Conservation (phyloP, 1,140 invertebrate genomes). For the Orius insidiosus region DNA sequence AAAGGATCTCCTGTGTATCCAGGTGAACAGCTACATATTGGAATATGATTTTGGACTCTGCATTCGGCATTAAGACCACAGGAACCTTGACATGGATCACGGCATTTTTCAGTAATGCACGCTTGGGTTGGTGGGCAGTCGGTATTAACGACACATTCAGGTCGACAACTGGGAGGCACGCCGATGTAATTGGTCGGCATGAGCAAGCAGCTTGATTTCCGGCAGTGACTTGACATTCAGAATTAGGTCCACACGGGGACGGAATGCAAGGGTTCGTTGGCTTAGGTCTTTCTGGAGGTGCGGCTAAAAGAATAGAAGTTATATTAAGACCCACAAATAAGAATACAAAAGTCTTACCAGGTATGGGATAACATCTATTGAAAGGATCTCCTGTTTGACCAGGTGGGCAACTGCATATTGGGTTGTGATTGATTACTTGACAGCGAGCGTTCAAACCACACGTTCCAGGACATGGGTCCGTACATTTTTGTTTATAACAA, state of each 20-base stretch:
- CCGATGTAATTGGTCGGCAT: conserved; percentile 36
- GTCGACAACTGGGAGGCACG: conserved; percentile 34
- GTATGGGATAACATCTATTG: conserved; percentile 23
- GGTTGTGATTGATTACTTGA: conserved; percentile 30
- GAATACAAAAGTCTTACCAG: conserved; percentile 4
- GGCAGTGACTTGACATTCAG: conserved; percentile 26
- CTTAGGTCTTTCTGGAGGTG: conserved; percentile 6
- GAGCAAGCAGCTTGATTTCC: conserved; percentile 36
- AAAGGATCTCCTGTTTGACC: conserved; percentile 31
- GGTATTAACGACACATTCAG: conserved; percentile 36
- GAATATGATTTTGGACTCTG: conserved; percentile 55
- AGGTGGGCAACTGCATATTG: conserved; percentile 29
- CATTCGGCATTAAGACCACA: conserved; percentile 53
- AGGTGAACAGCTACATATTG: conserved; percentile 46
- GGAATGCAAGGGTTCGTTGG: conserved; percentile 21
- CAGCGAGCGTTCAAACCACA: conserved; percentile 37
- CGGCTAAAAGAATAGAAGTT: conserved; percentile 1
- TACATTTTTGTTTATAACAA: conserved; percentile 38
- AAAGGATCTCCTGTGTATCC: conserved; percentile 47
- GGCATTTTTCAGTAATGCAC: conserved; percentile 44
- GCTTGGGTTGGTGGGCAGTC: conserved; percentile 34
- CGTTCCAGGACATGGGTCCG: conserved; percentile 37
- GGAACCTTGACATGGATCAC: conserved; percentile 47
- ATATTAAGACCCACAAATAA: too few species aligned
- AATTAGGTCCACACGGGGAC: conserved; percentile 32